Evolutionary conservation across 2,888 invertebrate species (phyloP).

Genomic region (Schizaphis graminum): DNA sequence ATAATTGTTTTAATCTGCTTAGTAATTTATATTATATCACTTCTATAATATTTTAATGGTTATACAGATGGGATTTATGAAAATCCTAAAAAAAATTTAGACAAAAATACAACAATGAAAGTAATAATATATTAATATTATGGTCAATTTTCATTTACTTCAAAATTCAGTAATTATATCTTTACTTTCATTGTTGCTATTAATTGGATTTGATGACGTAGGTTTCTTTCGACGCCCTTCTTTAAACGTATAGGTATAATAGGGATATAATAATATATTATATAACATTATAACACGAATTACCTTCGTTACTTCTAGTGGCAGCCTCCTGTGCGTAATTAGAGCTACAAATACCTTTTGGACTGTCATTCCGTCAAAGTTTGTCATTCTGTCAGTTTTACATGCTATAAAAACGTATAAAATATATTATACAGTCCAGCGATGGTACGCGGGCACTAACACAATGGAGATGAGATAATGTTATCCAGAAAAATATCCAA

Average conservation of each 20-base stretch:
- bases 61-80: not conserved
- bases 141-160: not conserved
- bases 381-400: not conserved
- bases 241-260: not conserved
- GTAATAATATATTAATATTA: not conserved
- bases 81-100: not conserved
- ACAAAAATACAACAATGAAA: not conserved
- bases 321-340: not conserved
- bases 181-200: not conserved
- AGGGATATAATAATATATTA: not conserved
- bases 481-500: slow-evolving; percentile 34
- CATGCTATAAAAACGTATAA: slow-evolving; percentile 19
- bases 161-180: not conserved
- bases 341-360: not conserved
- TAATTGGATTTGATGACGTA: not conserved
- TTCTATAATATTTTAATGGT: not conserved
- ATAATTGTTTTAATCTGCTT: not conserved
- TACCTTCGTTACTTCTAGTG: not conserved
- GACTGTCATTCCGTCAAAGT: not conserved
- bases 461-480: slow-evolving; percentile 18
- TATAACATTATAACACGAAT: not conserved
- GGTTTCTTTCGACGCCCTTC: not conserved
- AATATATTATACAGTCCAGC: not conserved
- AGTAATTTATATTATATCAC: not conserved
- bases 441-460: not conserved